Base-by-base conservation (phyloP, 2,888 invertebrate genomes). In the Boloria euphrosyne region DNA sequence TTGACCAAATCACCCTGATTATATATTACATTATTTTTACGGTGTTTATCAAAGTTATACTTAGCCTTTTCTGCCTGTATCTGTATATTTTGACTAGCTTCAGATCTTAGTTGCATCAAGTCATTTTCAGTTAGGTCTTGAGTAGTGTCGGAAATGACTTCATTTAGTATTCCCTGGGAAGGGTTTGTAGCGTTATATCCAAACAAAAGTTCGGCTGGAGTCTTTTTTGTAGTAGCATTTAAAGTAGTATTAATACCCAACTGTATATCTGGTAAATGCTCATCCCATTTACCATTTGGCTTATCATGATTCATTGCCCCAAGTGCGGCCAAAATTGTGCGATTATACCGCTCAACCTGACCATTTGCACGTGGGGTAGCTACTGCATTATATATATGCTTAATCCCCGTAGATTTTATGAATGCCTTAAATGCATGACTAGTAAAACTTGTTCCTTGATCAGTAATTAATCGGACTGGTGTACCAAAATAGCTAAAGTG, bases 361-460 rank as follows among this genome's bases (percentile, higher is more conserved):
- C 83, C 84, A 65, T 73, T 70, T 1, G 70, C 68, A 44, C 71
- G 58, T 1, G 69, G 73, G 62, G 66, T 67, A 2, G 74, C 64
- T 13, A 75, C 73, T 13, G 73, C 73, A 50, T 85, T 80, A 17
- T 72, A 27, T 13, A 73, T 46, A 63, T 75, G 75, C 52, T 70
- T 74, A 16, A 75, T 67, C 0, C 70, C 69, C 14, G 78, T 72
- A 17, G 78, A 73, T 3, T 66, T 52, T 66, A 82, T 85, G 64
- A 70, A 73, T 4, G 70, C 63, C 57, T 74, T 65, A 62, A 87
- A 87, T 2, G 61, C 50, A 16, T 74, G 70, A 1, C 80, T 77
- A 0, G 84, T 87, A 63, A 82, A 87, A 7, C 75, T 74, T 14
- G 80, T 77, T n/a, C 85, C 85, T 43, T 79, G 68, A 65, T 88